Evolutionary conservation across 2,797 vertebrate species (phyloP), one percentile per base, ranked within the genome.

Genomic region (Argentina silus): DNA sequence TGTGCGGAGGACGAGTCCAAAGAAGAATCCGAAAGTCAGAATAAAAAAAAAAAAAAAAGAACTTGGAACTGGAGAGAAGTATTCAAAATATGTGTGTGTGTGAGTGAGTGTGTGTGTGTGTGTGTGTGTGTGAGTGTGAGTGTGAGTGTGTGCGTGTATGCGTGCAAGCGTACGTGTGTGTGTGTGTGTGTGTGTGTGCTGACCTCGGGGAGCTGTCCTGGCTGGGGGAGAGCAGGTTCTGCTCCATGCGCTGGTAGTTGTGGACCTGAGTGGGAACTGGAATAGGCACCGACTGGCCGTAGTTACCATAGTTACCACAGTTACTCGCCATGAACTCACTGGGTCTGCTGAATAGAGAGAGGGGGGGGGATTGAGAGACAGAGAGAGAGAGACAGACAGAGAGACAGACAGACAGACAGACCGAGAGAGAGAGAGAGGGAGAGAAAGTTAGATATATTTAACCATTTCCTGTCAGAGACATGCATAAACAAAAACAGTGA

Each of bases 231-330:
- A 96, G 93, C 45, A 98, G 93, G 83, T 98, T 98, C 91, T 97
- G 96, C 89, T 99, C 97, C 1, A 99, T 95, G 73, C 97, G 96
- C 62, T 96, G 95, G 92, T 97, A 99, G 91, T 99, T 99, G 65
- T 96, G 96, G 69, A 98, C 93, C 82, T 99, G 98, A 0, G 96
- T 95, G 59, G 98, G 98, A 42, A 99, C 98, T 0, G 98, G 98
- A 84, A 99, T 98, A 78, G 98, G 97, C 81, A 95, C 89, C 0
- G 98, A 98, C 79, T 94, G 95, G n/a, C 93, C 93, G 0, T 87
- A 87, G 88, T 90, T 93, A 75, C 92, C 85, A 85, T 90, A 93
- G 89, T 91, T 84, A 72, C 81, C 76, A 8, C 50, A 79, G 85
- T 78, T 95, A 91, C 95, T 94, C 80, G 91, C 90, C n/a, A 88